These are phyloP conservation scores for Brotula barbata DNA, from an alignment of 2,797 vertebrate genomes.

Conservation along the genomic window DNA sequence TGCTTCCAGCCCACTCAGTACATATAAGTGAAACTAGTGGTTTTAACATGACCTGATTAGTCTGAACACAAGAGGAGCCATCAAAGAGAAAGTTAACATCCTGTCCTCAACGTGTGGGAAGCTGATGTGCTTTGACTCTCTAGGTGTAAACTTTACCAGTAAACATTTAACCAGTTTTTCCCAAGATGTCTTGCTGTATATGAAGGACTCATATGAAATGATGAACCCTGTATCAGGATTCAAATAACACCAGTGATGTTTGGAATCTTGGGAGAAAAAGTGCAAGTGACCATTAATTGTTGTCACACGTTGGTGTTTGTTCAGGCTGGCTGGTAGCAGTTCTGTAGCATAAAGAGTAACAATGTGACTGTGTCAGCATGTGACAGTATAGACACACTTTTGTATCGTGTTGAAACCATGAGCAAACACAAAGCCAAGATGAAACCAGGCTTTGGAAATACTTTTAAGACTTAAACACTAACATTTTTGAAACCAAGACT, in stretches of 20 bases:
- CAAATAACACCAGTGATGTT: not conserved
- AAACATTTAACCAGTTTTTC: not conserved
- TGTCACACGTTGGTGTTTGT: not conserved
- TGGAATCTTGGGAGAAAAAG: not conserved
- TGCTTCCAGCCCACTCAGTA: not conserved
- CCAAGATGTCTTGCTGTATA: not conserved
- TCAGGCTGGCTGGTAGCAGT: not conserved
- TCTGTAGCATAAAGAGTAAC: not conserved
- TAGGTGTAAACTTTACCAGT: too few relatives aligned
- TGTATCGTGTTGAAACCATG: not conserved
- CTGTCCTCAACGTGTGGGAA: not conserved
- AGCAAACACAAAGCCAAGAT: not conserved
- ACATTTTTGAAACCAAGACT: too few relatives aligned
- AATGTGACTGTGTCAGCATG: not conserved
- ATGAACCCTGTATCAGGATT: slow-evolving; percentile 5
- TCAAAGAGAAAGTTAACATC: slow-evolving; percentile 4
- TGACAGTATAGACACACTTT: not conserved
- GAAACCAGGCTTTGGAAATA: too few relatives aligned
- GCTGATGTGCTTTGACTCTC: not conserved
- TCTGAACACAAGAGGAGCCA: slow-evolving; percentile 1
- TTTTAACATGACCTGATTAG: not conserved
- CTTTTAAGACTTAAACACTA: too few relatives aligned
- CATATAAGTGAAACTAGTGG: not conserved
- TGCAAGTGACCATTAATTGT: not conserved
- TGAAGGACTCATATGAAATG: slow-evolving; percentile 31